Base-by-base conservation (phyloP, 1,140 invertebrate species). In the Aphis craccivora region DNA sequence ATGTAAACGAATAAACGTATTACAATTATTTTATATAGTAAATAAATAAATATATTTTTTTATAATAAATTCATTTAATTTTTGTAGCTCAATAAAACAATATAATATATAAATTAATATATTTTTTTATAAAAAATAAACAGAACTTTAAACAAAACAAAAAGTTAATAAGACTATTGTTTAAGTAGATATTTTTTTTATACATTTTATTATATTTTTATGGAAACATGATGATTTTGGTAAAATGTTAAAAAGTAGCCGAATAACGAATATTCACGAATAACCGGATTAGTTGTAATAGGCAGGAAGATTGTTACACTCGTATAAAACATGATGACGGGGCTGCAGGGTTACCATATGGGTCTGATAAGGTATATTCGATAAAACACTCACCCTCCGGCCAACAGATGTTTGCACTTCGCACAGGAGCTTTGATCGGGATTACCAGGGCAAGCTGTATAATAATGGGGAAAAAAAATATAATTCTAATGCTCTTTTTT, bases 351-450 rank as follows among this genome's bases (percentile, higher is more conserved):
- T 23, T 92, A 81, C 91, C 91, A 93, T 93, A 93, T 93, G 91
- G n/a, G 91, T 86, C 91, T 86, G 91, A 93, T 93, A 93, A 93
- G 91, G 91, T 93, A 83, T 86, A 43, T 67, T 51, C 91, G 91
- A 93, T 93, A 93, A 93, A 93, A 93, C 91, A 51, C 45, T 83
- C 81, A n/a, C 91, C 91, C 91, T 93, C 76, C 35, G 76, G 91
- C 81, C 91, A 93, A 93, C 91, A 93, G 91, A 93, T 93, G 91
- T 93, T 93, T 93, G 91, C 91, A 93, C 91, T 93, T 93, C 91
- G 91, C 91, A 93, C 91, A 55, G 91, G 25, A 93, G 91, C 81
- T 93, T 93, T 93, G 91, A 93, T 93, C 91, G 76, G 91, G 91
- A 93, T 93, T 93, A 93, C 67, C 81, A 51, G 81, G 81, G 53